Percentiles rank a stretch among this genome's conserved stretches.
Conservation (phyloP, 2,888 invertebrate genomes). For the Ormyrus nitidulus region DNA sequence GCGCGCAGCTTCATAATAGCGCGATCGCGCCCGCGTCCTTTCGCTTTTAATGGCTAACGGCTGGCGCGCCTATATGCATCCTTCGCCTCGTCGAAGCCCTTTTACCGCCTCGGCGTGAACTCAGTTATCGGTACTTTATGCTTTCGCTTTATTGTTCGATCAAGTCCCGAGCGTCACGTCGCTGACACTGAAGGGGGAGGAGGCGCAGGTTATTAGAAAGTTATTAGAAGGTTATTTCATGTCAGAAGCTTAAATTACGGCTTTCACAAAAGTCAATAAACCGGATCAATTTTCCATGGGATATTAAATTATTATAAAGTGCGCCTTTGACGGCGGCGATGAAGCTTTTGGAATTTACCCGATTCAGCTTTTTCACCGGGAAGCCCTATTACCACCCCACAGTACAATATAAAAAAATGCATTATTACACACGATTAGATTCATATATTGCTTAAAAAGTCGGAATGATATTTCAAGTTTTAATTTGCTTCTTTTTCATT, state of each 20-base stretch:
- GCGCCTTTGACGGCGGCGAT: constrained; percentile 13
- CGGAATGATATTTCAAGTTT: too few relatives aligned
- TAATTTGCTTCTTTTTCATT: too few relatives aligned
- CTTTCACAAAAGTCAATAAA: constrained; percentile 55
- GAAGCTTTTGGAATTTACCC: constrained; percentile 20
- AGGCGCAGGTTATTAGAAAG: constrained; percentile 54
- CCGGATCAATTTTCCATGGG: constrained; percentile 52
- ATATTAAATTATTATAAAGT: constrained; percentile 51
- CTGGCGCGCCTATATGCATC: constrained; percentile 41
- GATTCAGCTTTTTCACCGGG: too few relatives aligned
- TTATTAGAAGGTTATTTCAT: constrained; percentile 56
- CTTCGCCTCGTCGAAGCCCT: constrained; percentile 49
- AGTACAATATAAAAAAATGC: too few relatives aligned
- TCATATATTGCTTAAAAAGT: too few relatives aligned
- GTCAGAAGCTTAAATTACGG: constrained; percentile 52
- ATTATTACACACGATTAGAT: too few relatives aligned
- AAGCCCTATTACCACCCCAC: too few relatives aligned
- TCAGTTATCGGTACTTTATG: constrained; percentile 56
- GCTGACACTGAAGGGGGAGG: constrained; percentile 4
- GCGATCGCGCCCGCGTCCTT: constrained; percentile 31
- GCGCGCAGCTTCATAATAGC: constrained; percentile 31
- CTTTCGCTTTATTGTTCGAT: constrained; percentile 57
- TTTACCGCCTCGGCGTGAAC: constrained; percentile 53
- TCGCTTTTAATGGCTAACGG: constrained; percentile 45
- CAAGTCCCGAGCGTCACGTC: constrained; percentile 47